phyloP scores from a whole-genome alignment of 2,113 vertebrate species.

The Mystacornis crossleyi region DNA sequence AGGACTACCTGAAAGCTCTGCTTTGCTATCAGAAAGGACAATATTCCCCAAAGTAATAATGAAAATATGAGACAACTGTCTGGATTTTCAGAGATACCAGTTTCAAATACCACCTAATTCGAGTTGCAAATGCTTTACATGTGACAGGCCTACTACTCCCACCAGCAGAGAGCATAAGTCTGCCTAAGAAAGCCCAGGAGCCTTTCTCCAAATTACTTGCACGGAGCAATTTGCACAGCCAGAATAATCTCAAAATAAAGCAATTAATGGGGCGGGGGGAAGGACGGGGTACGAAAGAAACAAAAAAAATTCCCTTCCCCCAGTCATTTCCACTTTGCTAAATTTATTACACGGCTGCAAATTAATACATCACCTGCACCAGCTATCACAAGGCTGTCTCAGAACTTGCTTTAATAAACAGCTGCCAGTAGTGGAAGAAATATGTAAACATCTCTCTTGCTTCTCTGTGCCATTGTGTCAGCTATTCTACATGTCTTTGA shows the following conservation, averaged over 20 bases:
- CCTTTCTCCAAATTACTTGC: neutral
- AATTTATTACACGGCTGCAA: neutral
- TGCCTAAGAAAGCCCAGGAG: slow-evolving; percentile 11
- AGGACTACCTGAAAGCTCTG: neutral
- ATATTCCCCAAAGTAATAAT: fast-evolving
- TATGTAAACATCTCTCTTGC: slow-evolving; percentile 37
- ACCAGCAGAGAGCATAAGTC: neutral
- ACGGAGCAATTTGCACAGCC: neutral
- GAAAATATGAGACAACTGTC: neutral
- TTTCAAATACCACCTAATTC: neutral
- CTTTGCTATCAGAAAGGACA: neutral
- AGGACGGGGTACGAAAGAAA: fast-evolving
- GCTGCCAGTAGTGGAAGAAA: slow-evolving; percentile 38
- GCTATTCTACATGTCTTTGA: slow-evolving; percentile 52
- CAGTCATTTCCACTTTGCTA: neutral
- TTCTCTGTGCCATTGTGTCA: slow-evolving; percentile 49
- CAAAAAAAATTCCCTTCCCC: neutral
- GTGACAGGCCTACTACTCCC: neutral
- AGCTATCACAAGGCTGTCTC: slow-evolving; percentile 13
- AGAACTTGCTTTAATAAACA: slow-evolving; percentile 31
- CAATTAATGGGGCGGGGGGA: neutral
- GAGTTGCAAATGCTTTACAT: neutral
- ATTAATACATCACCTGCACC: slow-evolving; percentile 12
- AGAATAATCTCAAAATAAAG: slow-evolving; percentile 26
- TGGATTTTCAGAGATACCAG: neutral